Base-by-base conservation (phyloP, 2,797 vertebrate genomes). In the Myiotriccus ornatus region DNA sequence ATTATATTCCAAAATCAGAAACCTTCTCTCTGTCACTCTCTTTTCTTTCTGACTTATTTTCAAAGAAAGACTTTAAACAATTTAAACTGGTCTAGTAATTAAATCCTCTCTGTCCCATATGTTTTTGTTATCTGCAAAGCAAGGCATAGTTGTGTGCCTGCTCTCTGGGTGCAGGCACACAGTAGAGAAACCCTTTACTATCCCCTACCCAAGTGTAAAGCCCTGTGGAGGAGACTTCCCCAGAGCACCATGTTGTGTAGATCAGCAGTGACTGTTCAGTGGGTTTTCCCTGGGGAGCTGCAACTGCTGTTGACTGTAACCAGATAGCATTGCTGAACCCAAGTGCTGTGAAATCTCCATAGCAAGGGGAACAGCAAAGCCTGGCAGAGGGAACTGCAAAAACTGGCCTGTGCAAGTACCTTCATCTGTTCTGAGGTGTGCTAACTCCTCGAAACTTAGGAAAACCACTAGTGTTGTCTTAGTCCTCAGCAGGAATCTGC, bases 401-500 rank as follows among this genome's bases (percentile, higher is more conserved):
- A 86, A 25, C 1, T 11, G 60, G 27, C 35, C 20, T 37, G 8
- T 0, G 0, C 10, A 6, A 21, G 19, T 46, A 50, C 15, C 9
- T 85, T 68, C 30, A 28, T 69, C 76, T 60, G 7, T 70, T 85
- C 27, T 41, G 77, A 70, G 34, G 30, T 35, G 77, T 82, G 10
- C 7, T 46, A 3, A 50, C 20, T 46, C 30, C 46, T 85, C 28
- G 24, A 79, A 62, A 62, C 11, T 52, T 60, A 52, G 32, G 20
- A 63, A 86, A 79, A 37, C 4, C 4, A 9, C 6, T 34, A 14
- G 5, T 18, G 15, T 16, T 34, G 8, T 46, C 41, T 73, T 35
- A 22, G 14, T 56, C n/a, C 27, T 69, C 21, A 24, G 34, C 35
- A 59, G 57, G 24, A 52, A 37, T 44, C n/a, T 2, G 1, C 37